Percentiles rank a stretch among this genome's conserved stretches.
phyloP scores from a whole-genome alignment of 2,113 vertebrate genomes.

The Anser brachyrhynchus region DNA sequence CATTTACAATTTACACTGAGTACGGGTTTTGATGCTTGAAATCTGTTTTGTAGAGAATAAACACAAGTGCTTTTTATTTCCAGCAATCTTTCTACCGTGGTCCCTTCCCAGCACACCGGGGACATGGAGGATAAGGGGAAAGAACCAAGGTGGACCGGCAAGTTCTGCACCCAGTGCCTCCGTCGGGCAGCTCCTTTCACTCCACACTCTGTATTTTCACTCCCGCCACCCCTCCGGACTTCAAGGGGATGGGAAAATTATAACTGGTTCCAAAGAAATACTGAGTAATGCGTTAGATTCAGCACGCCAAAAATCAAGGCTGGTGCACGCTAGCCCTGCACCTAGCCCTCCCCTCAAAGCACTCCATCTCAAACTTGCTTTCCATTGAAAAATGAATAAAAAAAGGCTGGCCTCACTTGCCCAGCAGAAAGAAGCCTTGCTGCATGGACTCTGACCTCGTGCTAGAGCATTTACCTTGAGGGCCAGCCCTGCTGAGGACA shows the following conservation, averaged over 20 bases:
- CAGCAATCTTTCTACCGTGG: neutral
- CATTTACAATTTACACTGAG: constrained; percentile 4
- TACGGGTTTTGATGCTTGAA: neutral
- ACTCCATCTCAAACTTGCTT: fast-evolving
- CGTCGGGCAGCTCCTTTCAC: neutral
- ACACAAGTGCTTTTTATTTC: neutral
- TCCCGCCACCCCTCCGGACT: neutral
- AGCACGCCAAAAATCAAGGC: neutral
- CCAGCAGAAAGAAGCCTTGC: neutral
- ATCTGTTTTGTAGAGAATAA: neutral
- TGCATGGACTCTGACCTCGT: neutral
- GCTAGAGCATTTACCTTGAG: neutral
- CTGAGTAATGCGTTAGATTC: neutral
- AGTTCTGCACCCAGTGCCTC: neutral
- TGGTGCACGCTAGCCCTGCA: no score
- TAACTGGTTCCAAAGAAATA: no score
- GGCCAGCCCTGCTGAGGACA: no score
- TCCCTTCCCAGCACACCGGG: neutral
- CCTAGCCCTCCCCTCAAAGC: no score
- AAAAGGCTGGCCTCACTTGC: neutral
- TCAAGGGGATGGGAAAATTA: neutral
- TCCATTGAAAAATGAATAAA: neutral
- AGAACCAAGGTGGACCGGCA: neutral
- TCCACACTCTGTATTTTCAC: neutral
- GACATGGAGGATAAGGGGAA: neutral